phyloP scores from a whole-genome alignment of 1,140 invertebrate species.

The Drosophila leontia region DNA sequence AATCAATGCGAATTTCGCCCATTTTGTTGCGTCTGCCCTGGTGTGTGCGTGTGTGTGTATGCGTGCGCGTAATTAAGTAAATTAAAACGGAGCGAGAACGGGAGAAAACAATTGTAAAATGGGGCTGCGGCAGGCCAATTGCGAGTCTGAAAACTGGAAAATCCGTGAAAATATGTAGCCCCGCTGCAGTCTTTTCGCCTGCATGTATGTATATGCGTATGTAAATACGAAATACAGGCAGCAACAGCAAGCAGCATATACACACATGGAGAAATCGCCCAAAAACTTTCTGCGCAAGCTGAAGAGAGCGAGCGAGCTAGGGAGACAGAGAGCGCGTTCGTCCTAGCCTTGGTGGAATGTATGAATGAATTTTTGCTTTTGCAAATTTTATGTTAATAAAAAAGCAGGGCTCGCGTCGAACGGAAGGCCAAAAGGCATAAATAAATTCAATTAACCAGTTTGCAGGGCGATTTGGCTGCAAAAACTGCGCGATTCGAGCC shows the following conservation, averaged over 20 bases:
- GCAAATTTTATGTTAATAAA: conserved; percentile 53
- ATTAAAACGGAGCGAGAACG: conserved; percentile 17
- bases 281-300: conserved; percentile 78
- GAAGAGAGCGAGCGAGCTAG: conserved; percentile 42
- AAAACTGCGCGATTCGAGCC: conserved; percentile 38
- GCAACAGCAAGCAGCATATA: conserved; percentile 53
- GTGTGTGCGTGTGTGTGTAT: conserved; percentile 23
- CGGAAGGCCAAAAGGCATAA: background rate
- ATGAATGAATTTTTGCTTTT: conserved; percentile 74
- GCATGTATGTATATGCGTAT: conserved; percentile 50
- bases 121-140: conserved; percentile 42
- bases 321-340: conserved; percentile 23
- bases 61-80: conserved; percentile 46
- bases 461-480: background rate
- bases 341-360: conserved; percentile 67
- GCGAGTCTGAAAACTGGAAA: conserved; percentile 25
- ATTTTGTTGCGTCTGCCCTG: conserved; percentile 27
- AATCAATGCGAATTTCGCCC: conserved; percentile 6
- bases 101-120: conserved; percentile 29
- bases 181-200: conserved; percentile 35
- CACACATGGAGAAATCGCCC: conserved; percentile 77
- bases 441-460: background rate
- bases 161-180: conserved; percentile 50
- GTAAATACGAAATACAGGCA: conserved; percentile 58
- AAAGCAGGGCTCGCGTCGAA: conserved; percentile 9